These are phyloP conservation scores for Habropoda laboriosa DNA, from an alignment of 1,140 invertebrate species.

Conservation along the genomic window DNA sequence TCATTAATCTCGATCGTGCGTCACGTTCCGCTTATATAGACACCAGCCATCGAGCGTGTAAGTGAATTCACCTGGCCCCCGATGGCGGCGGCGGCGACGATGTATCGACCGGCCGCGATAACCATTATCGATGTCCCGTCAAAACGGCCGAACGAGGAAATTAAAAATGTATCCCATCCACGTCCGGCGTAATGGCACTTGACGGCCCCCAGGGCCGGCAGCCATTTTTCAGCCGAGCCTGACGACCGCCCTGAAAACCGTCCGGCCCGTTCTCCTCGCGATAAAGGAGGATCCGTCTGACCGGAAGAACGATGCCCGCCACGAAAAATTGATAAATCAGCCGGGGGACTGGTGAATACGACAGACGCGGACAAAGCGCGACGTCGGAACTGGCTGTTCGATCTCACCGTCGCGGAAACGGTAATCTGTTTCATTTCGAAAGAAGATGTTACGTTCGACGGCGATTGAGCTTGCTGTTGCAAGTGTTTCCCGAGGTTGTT, in stretches of 20 bases:
- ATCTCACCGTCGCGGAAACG: neutral
- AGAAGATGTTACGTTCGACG: neutral
- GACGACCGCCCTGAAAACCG: constrained; percentile 20
- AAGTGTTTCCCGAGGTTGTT: too few species aligned
- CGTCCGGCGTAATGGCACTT: constrained; percentile 42
- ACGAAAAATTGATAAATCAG: constrained; percentile 38
- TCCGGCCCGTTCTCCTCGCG: neutral
- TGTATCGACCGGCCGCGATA: constrained; percentile 48
- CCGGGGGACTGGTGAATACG: neutral
- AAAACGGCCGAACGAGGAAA: constrained; percentile 59
- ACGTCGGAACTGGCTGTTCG: too few species aligned
- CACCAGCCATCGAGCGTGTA: constrained; percentile 36
- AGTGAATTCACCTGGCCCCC: constrained; percentile 49
- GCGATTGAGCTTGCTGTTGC: too few species aligned
- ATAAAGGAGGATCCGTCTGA: constrained; percentile 19
- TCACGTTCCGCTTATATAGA: constrained; percentile 38
- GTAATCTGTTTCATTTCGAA: neutral
- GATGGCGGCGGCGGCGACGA: constrained; percentile 24
- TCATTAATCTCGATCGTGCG: constrained; percentile 57
- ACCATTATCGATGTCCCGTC: constrained; percentile 65
- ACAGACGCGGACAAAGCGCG: neutral
- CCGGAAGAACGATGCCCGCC: neutral
- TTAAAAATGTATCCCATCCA: constrained; percentile 67
- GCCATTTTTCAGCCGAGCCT: constrained; percentile 57
- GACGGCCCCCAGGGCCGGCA: constrained; percentile 25